These are phyloP conservation scores for Cricetomys ansorgei DNA, from an alignment of 2,113 vertebrate genomes.

Conservation along the genomic window DNA sequence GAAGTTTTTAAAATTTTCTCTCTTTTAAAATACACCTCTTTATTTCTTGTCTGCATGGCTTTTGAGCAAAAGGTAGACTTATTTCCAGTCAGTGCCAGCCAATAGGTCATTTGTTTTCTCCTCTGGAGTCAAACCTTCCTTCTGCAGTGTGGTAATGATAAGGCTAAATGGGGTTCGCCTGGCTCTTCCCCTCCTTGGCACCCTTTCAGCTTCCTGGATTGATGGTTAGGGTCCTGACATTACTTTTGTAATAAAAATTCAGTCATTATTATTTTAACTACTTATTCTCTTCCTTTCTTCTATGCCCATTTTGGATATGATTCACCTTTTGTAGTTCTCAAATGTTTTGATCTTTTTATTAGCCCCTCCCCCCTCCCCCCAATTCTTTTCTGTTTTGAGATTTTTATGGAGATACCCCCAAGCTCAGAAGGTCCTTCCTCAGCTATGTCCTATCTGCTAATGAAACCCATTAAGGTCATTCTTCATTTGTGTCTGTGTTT, in stretches of 20 bases:
- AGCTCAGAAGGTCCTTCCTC: background rate
- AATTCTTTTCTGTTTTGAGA: background rate
- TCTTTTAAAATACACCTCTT: too few species aligned
- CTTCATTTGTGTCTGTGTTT: background rate
- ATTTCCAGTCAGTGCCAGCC: too few species aligned
- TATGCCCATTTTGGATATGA: background rate
- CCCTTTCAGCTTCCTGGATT: background rate
- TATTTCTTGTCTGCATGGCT: too few species aligned
- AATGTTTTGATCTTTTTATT: background rate
- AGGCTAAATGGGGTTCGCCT: background rate
- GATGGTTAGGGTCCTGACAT: background rate
- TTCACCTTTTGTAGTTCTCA: background rate
- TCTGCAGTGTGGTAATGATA: background rate
- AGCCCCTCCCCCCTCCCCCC: background rate
- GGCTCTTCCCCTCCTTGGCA: background rate
- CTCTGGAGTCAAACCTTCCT: background rate
- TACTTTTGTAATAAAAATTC: background rate
- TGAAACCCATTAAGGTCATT: background rate
- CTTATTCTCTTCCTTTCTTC: background rate
- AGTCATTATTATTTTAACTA: background rate
- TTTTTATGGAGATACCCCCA: background rate
- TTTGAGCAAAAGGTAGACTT: too few species aligned
- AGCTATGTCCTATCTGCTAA: background rate
- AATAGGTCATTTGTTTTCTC: background rate
- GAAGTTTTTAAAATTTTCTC: too few species aligned